These are phyloP conservation scores for Oxyscelio sp. DNA, from an alignment of 2,888 invertebrate genomes.

Conservation along the genomic window DNA sequence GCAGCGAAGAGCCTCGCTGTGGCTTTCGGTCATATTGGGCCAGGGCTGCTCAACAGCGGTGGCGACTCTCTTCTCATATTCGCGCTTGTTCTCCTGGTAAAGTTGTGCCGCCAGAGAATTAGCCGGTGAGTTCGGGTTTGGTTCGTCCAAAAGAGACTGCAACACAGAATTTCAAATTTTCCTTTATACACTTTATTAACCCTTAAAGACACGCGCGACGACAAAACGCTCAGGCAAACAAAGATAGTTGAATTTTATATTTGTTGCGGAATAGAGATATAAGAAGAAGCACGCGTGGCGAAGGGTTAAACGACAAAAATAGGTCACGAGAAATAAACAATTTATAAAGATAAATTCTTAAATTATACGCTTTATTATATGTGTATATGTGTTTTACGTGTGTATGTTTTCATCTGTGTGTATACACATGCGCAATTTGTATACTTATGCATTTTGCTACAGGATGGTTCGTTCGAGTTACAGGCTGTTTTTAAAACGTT, in stretches of 20 bases:
- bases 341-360: constrained; percentile 79
- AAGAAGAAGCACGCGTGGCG: too few relatives aligned
- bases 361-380: constrained; percentile 85
- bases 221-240: too few relatives aligned
- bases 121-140: constrained; percentile 92
- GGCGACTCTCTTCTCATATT: constrained; percentile 91
- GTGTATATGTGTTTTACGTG: constrained; percentile 75
- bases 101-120: constrained; percentile 92
- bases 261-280: too few relatives aligned
- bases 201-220: too few relatives aligned
- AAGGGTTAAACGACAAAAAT: constrained; percentile 61
- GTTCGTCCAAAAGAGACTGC: constrained; percentile 92
- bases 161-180: constrained; percentile 77
- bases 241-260: too few relatives aligned
- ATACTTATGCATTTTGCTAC: constrained; percentile 55
- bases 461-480: constrained; percentile 51
- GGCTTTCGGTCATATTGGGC: constrained; percentile 88
- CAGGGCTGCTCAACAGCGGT: constrained; percentile 91
- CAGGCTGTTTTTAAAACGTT: constrained; percentile 50
- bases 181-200: constrained; percentile 59
- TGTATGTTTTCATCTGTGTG: constrained; percentile 70
- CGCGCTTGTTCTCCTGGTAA: constrained; percentile 91
- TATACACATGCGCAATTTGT: constrained; percentile 63
- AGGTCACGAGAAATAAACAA: constrained; percentile 74
- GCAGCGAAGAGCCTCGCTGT: constrained; percentile 87